Conservation (phyloP, 2,113 vertebrate genomes). For the Myrmophylax atrothorax region DNA sequence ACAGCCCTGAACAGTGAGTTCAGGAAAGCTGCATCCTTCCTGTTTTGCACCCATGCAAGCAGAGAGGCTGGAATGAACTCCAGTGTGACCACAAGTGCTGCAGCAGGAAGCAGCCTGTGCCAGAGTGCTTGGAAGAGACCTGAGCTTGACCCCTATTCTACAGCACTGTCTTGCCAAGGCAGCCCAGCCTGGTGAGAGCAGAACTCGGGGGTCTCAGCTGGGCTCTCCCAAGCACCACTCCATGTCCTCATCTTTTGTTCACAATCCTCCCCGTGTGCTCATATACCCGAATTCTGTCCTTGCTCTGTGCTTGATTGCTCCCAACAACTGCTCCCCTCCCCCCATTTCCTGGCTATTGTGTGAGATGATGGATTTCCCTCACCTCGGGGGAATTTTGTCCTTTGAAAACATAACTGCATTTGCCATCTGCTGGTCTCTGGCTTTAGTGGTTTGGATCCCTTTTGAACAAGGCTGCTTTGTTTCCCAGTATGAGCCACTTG, state of each 20-base stretch:
- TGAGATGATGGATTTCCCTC: conserved; percentile 57
- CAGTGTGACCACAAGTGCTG: not conserved
- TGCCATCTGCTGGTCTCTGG: conserved; percentile 46
- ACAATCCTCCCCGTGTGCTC: not conserved
- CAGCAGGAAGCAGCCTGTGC: not conserved
- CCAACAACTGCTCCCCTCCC: conserved; percentile 26
- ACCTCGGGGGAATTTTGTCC: conserved; percentile 33
- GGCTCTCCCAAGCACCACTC: not conserved
- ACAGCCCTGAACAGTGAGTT: not conserved
- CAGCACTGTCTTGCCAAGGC: not conserved
- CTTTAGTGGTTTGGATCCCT: not conserved
- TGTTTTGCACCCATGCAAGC: not conserved
- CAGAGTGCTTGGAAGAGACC: not conserved
- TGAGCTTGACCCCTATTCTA: not conserved
- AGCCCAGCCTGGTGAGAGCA: not conserved
- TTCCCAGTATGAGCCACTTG: not conserved
- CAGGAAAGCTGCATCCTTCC: not conserved
- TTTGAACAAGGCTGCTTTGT: conserved; percentile 50
- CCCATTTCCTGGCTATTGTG: conserved; percentile 40
- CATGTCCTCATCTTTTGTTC: conserved; percentile 6
- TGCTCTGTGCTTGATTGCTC: conserved; percentile 47
- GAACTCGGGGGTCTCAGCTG: not conserved
- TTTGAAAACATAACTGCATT: conserved; percentile 49
- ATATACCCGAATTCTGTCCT: not conserved
- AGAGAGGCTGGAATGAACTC: not conserved